A percentile compares a stretch with the other conserved stretches of the same genome.
phyloP scores from a whole-genome alignment of 2,888 invertebrate species.

The Drosophila cognata region DNA sequence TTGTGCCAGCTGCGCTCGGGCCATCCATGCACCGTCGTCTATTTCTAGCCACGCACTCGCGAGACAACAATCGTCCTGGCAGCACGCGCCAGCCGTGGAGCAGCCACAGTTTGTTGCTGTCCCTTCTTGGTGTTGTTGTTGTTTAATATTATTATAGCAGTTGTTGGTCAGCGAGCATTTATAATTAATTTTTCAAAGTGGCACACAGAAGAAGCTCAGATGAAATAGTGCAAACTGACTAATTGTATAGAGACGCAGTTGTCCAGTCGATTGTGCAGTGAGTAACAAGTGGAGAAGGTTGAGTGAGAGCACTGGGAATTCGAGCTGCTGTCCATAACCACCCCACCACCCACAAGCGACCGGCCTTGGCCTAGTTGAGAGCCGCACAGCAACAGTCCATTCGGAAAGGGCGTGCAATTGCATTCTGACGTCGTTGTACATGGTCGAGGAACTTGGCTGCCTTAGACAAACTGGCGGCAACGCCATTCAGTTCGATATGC shows the following conservation, averaged over 20 bases:
- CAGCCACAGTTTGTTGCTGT: background rate
- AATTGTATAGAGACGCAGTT: background rate
- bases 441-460: slow-evolving; percentile 75
- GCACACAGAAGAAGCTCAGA: background rate
- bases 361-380: slow-evolving; percentile 64
- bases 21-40: slow-evolving; percentile 3
- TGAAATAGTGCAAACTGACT: background rate
- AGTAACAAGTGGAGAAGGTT: slow-evolving; percentile 11
- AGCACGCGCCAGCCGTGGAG: slow-evolving; percentile 29
- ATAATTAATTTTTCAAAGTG: background rate
- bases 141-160: background rate
- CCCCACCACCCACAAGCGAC: slow-evolving; percentile 2
- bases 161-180: slow-evolving; percentile 1
- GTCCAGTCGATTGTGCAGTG: slow-evolving; percentile 1
- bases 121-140: background rate
- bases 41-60: slow-evolving; percentile 55
- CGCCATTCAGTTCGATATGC: slow-evolving; percentile 58
- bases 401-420: slow-evolving; percentile 24
- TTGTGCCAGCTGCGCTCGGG: slow-evolving; percentile 2
- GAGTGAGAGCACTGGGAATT: background rate
- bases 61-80: slow-evolving; percentile 68
- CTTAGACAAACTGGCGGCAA: slow-evolving; percentile 71
- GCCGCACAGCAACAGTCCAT: slow-evolving; percentile 43
- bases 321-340: background rate
- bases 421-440: slow-evolving; percentile 38